Base-by-base conservation (phyloP, 2,113 vertebrate species). In the Speoplatyrhinus poulsoni region DNA sequence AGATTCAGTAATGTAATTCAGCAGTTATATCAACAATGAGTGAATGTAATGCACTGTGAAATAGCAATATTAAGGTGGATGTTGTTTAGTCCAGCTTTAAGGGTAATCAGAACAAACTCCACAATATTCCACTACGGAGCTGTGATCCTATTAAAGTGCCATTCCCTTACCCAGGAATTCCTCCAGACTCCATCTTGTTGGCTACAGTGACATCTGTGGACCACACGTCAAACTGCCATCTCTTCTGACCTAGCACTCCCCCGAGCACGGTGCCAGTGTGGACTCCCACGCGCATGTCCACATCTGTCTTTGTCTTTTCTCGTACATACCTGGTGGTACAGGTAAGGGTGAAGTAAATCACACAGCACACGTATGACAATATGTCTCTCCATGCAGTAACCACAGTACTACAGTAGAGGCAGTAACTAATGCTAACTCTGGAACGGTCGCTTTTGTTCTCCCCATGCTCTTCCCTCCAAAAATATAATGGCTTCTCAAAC, bases 221-320 rank as follows among this genome's bases (percentile, higher is more conserved):
- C 96, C 96, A 99, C 33, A 99, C 97, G 0, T 99, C 97, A 5
- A 96, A 99, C 85, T 99, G 97, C 97, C 97, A 99, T 48, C 96
- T 94, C 79, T 96, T 98, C 92, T 99, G 97, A 15, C 97, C 97
- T 13, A 99, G 92, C 12, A 99, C 97, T 0, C 97, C 97, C 0
- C 97, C 97, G 67, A 99, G 92, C 67, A 99, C 97, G 0, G 95
- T 95, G 46, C 97, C 97, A 0, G 95, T 95, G 91, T 99, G 97
- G 49, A 99, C 96, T 0, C 97, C 97, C 0, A 99, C 97, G 0
- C 97, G 95, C 97, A 99, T 99, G 91, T 98, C 96, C 88, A 99
- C 96, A 0, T 94, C 94, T 0, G 96, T 98, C 86, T 93, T 92
- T 1, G 96, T 99, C 89, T 95, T 96, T 85, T 97, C 96, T 47